phyloP scores from a whole-genome alignment of 2,888 invertebrate genomes.

The Rhopalosiphum nymphaeae region DNA sequence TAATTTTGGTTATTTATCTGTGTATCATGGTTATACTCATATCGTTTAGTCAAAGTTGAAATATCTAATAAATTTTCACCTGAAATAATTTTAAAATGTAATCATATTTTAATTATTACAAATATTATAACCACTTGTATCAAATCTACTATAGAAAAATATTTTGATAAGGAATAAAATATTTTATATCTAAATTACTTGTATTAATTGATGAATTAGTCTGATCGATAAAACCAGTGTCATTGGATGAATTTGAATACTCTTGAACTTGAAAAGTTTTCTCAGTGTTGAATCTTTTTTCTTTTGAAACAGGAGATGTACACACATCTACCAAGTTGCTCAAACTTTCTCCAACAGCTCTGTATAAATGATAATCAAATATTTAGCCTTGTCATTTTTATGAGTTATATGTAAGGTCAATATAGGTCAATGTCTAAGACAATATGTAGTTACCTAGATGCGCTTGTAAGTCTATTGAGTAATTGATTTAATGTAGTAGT shows the following conservation, averaged over 20 bases:
- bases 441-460: constrained; percentile 36
- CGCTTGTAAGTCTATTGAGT: constrained; percentile 86
- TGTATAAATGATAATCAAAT: constrained; percentile 67
- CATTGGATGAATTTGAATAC: constrained; percentile 53
- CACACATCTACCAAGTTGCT: constrained; percentile 90
- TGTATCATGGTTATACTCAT: constrained; percentile 60
- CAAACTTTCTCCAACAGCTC: constrained; percentile 92
- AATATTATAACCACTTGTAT: background rate
- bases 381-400: background rate
- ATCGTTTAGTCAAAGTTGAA: constrained; percentile 52
- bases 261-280: constrained; percentile 59
- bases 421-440: background rate
- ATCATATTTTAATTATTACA: background rate
- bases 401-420: background rate
- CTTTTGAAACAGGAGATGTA: constrained; percentile 80
- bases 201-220: constrained; percentile 17
- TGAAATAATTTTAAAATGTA: background rate
- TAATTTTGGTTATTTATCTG: constrained; percentile 60
- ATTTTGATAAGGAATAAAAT: background rate
- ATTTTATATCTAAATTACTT: constrained; percentile 30
- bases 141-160: background rate
- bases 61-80: constrained; percentile 51
- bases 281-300: constrained; percentile 55
- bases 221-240: constrained; percentile 60
- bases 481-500: constrained; percentile 90